phyloP scores from a whole-genome alignment of 2,888 invertebrate species.

The Microplitis manilae region DNA sequence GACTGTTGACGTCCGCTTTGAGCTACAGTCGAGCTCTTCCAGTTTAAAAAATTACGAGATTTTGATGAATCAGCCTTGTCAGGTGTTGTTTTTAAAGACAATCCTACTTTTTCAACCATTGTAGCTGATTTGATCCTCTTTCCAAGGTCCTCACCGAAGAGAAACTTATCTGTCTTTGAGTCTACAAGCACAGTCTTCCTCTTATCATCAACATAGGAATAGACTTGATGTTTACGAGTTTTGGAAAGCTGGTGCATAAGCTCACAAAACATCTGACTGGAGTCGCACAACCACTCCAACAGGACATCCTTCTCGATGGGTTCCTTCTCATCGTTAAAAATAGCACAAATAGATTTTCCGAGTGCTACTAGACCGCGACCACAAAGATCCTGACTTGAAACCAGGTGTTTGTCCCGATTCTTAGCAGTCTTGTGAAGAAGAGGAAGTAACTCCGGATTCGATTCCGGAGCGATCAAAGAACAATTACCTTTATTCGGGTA shows the following conservation, averaged over 20 bases:
- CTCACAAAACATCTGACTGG: background rate
- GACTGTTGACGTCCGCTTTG: background rate
- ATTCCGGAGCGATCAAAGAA: constrained; percentile 7
- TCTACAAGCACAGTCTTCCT: background rate
- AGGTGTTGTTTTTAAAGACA: background rate
- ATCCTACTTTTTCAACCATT: background rate
- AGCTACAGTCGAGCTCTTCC: background rate
- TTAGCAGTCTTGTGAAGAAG: constrained; percentile 34
- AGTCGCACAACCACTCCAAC: background rate
- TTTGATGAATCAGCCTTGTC: background rate
- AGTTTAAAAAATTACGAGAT: background rate
- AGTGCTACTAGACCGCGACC: background rate
- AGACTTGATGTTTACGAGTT: background rate
- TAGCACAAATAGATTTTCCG: constrained; percentile 39
- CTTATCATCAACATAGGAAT: background rate
- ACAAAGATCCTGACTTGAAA: background rate
- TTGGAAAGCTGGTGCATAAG: background rate
- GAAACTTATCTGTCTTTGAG: background rate
- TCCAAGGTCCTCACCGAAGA: background rate
- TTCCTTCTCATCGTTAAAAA: constrained; percentile 32
- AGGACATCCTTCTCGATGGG: background rate
- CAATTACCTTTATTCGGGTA: constrained; percentile 42
- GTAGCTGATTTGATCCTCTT: background rate
- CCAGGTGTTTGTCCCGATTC: constrained; percentile 38
- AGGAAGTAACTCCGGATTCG: constrained; percentile 40